Percentiles rank a stretch among this genome's conserved stretches.
Evolutionary conservation across 2,797 vertebrate species (phyloP).

Genomic region (Etheostoma perlongum): DNA sequence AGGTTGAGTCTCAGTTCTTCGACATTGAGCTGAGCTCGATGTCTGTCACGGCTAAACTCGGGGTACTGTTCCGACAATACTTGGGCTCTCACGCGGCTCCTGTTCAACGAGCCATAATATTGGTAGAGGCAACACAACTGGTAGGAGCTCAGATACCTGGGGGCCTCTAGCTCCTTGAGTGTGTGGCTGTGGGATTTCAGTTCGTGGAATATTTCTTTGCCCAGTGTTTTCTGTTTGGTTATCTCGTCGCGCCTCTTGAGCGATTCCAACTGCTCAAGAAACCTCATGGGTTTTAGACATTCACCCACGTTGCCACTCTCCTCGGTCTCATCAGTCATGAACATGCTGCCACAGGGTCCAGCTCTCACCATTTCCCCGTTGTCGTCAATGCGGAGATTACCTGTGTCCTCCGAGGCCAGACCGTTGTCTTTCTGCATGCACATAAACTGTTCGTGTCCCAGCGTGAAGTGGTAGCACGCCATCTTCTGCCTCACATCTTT

Average conservation of each 20-base stretch:
- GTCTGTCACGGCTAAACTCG: fast-evolving
- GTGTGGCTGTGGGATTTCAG: not conserved
- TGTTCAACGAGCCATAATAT: slow-evolving; percentile 15
- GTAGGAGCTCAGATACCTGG: slow-evolving; percentile 23
- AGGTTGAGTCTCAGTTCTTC: too few species aligned
- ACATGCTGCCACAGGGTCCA: not conserved
- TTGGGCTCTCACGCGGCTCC: slow-evolving; percentile 13
- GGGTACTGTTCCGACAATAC: not conserved
- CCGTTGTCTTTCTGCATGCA: too few species aligned
- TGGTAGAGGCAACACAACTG: slow-evolving; percentile 16
- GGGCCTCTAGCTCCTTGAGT: not conserved
- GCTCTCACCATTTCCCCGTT: not conserved
- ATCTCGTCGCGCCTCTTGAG: slow-evolving; percentile 20
- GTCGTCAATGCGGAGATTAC: not conserved
- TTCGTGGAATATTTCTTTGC: slow-evolving; percentile 2
- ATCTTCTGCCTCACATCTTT: not conserved
- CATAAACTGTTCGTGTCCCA: not conserved
- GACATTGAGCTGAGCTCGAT: not conserved
- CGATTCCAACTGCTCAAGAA: slow-evolving; percentile 11
- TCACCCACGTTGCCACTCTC: not conserved
- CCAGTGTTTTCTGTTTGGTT: slow-evolving; percentile 13
- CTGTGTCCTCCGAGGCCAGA: too few species aligned
- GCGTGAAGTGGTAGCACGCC: slow-evolving; percentile 12
- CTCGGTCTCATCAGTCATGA: fast-evolving
- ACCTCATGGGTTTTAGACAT: not conserved